Evolutionary conservation across 1,140 invertebrate species (phyloP).

Genomic region (Rhagoletis pomonella): DNA sequence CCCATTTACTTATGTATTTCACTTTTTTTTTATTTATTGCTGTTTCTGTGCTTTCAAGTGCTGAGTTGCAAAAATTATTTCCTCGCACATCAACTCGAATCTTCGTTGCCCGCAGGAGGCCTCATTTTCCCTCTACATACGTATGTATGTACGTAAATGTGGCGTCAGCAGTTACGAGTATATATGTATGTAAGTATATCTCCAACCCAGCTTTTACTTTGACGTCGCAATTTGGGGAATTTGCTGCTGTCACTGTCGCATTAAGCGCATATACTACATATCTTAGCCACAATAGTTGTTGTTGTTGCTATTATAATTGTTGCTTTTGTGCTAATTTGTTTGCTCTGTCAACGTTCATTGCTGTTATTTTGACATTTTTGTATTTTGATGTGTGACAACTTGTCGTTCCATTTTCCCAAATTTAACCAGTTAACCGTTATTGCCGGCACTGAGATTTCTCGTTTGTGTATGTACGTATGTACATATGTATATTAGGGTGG

Average conservation of each 20-base stretch:
- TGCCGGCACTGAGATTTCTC: too few species aligned
- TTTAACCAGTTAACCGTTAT: too few species aligned
- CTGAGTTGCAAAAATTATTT: background rate
- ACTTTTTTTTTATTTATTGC: background rate
- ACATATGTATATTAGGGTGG: background rate
- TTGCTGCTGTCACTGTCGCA: constrained; percentile 14
- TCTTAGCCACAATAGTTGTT: background rate
- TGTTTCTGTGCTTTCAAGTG: background rate
- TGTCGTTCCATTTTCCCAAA: constrained; percentile 14
- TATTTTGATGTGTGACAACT: constrained; percentile 20
- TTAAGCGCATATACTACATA: background rate
- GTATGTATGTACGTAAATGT: background rate
- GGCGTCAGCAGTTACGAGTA: background rate
- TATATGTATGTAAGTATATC: background rate
- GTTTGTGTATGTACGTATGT: too few species aligned
- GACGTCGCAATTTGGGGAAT: constrained; percentile 1
- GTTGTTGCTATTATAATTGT: background rate
- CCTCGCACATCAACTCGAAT: background rate
- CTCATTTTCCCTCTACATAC: background rate
- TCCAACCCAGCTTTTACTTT: background rate
- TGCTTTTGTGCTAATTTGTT: constrained; percentile 6
- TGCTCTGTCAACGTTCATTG: background rate
- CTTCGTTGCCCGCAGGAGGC: background rate
- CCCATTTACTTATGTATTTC: background rate
- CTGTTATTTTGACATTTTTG: constrained; percentile 23